Conservation (phyloP, 2,113 vertebrate species). For the Alosa alosa region DNA sequence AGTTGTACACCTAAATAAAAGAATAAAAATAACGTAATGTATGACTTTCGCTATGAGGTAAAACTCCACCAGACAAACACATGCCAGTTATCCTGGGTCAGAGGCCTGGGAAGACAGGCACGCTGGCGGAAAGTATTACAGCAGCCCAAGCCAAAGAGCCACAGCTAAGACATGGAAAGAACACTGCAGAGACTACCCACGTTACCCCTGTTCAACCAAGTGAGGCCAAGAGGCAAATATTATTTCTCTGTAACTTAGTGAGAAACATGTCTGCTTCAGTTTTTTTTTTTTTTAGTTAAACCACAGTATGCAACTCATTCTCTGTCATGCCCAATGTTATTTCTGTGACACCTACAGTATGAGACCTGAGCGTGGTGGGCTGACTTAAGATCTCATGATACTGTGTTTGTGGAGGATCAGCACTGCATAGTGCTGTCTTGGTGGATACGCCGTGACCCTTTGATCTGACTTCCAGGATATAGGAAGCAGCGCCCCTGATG, state of each 20-base stretch:
- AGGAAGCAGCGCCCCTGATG: background rate
- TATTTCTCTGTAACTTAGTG: slow-evolving; percentile 56
- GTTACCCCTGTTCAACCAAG: slow-evolving; percentile 58
- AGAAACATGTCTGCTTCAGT: slow-evolving; percentile 16
- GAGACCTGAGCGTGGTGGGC: background rate
- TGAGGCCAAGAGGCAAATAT: slow-evolving; percentile 54
- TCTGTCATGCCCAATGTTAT: background rate
- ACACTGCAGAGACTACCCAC: slow-evolving; percentile 57
- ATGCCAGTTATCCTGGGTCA: slow-evolving; percentile 53
- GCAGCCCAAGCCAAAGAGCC: slow-evolving; percentile 52
- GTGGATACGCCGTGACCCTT: background rate
- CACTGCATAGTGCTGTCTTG: background rate
- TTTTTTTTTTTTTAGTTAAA: background rate
- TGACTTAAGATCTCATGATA: background rate
- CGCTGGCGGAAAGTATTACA: slow-evolving; percentile 73
- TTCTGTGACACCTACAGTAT: background rate
- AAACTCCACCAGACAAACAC: slow-evolving; percentile 45
- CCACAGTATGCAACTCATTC: background rate
- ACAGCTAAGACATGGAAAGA: slow-evolving; percentile 72
- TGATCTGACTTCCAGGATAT: background rate
- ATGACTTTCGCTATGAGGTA: slow-evolving; percentile 53
- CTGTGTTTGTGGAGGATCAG: background rate
- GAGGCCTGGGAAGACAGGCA: slow-evolving; percentile 55
- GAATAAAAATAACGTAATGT: slow-evolving; percentile 48
- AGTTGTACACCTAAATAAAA: slow-evolving; percentile 18